These are phyloP conservation scores for Epinephelus moara DNA, from an alignment of 2,113 vertebrate species.

Conservation along the genomic window DNA sequence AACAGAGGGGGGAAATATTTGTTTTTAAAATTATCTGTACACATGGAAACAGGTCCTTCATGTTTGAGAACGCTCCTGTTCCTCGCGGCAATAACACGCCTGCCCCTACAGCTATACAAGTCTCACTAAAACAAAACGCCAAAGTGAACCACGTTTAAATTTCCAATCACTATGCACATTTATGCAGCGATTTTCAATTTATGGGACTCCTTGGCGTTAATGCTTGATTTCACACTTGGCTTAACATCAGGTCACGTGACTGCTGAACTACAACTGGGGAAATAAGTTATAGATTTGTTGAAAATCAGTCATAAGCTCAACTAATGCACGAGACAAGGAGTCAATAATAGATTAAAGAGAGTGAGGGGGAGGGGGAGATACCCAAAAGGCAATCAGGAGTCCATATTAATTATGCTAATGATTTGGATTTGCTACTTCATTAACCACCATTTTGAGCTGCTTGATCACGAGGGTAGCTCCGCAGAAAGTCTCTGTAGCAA, in stretches of 20 bases:
- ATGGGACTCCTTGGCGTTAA: conserved; percentile 41
- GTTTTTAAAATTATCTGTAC: too few species aligned
- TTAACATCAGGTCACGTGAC: conserved; percentile 35
- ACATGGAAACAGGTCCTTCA: too few species aligned
- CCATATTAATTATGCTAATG: conserved; percentile 82
- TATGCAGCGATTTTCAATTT: conserved; percentile 29
- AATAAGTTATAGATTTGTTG: conserved; percentile 66
- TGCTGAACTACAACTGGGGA: conserved; percentile 38
- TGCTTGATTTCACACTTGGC: conserved; percentile 55
- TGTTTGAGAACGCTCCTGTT: too few species aligned
- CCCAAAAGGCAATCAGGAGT: conserved; percentile 71
- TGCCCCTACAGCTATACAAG: not conserved
- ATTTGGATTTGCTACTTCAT: conserved; percentile 84
- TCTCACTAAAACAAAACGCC: not conserved
- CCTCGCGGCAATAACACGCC: too few species aligned
- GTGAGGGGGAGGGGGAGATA: conserved; percentile 21
- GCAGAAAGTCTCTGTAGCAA: conserved; percentile 59
- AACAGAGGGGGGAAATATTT: too few species aligned
- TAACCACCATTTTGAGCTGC: conserved; percentile 75
- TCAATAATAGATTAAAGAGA: conserved; percentile 60
- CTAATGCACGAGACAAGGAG: conserved; percentile 53
- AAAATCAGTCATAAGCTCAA: conserved; percentile 67
- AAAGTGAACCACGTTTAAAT: conserved; percentile 12
- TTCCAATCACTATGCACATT: conserved; percentile 28
- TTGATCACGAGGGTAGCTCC: conserved; percentile 67